Conservation (phyloP, 2,888 invertebrate genomes). For the Nemurella pictetii region DNA sequence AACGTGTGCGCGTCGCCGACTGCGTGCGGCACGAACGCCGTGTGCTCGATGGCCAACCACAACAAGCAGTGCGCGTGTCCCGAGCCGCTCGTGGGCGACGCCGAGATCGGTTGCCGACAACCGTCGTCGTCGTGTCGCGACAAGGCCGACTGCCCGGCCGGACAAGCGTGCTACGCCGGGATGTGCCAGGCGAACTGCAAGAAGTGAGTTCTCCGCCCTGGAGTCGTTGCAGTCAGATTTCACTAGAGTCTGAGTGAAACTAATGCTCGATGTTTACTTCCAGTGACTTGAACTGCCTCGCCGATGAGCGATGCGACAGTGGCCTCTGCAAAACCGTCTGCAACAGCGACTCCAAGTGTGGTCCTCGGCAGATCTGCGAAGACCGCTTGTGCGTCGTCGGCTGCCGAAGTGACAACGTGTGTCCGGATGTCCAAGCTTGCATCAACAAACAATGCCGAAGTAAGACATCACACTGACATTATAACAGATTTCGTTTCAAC, state of each 20-base stretch:
- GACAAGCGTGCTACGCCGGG: conserved; percentile 76
- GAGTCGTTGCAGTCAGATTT: background rate
- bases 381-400: conserved; percentile 84
- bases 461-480: no score
- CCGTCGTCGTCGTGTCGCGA: conserved; percentile 65
- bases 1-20: conserved; percentile 76
- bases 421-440: conserved; percentile 75
- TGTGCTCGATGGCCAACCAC: conserved; percentile 72
- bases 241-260: background rate
- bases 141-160: conserved; percentile 69
- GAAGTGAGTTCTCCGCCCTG: conserved; percentile 57
- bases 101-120: conserved; percentile 72
- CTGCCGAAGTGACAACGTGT: conserved; percentile 81
- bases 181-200: conserved; percentile 77
- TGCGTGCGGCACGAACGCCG: conserved; percentile 82
- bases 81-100: conserved; percentile 71
- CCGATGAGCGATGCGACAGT: conserved; percentile 82
- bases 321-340: conserved; percentile 84
- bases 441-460: conserved; percentile 80
- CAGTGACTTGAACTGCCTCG: conserved; percentile 79
- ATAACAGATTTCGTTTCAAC: no score
- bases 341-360: conserved; percentile 82
- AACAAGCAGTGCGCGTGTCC: conserved; percentile 76
- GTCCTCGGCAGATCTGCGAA: conserved; percentile 81
- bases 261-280: conserved; percentile 45